These are phyloP conservation scores for Diploscapter pachys DNA, from an alignment of 1,140 invertebrate species.

Conservation along the genomic window DNA sequence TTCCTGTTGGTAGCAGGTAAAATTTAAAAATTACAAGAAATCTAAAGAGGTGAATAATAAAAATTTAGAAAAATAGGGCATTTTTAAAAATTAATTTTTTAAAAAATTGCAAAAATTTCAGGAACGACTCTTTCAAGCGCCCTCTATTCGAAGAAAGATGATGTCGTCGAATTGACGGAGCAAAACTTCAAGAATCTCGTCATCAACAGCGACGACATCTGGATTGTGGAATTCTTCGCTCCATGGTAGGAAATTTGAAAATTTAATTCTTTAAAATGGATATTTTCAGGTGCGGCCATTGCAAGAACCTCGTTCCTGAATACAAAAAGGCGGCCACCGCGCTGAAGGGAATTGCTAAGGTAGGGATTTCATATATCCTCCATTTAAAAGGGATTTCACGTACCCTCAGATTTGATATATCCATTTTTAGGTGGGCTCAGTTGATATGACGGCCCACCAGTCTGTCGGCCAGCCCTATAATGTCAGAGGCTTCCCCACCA, in stretches of 20 bases:
- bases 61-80: not conserved
- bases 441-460: constrained; percentile 85
- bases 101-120: not conserved
- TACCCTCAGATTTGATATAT: constrained; percentile 67
- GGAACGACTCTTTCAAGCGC: not conserved
- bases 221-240: constrained; percentile 90
- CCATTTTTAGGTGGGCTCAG: constrained; percentile 67
- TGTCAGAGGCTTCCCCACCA: constrained; percentile 87
- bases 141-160: constrained; percentile 65
- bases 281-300: constrained; percentile 64
- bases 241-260: constrained; percentile 72
- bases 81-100: not conserved
- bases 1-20: no score
- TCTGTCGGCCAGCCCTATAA: constrained; percentile 76
- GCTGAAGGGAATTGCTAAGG: constrained; percentile 85
- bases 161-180: constrained; percentile 84
- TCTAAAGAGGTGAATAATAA: not conserved
- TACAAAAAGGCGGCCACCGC: constrained; percentile 82
- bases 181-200: constrained; percentile 85
- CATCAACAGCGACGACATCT: constrained; percentile 77
- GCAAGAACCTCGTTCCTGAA: constrained; percentile 68
- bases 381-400: constrained; percentile 71
- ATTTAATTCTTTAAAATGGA: constrained; percentile 9
- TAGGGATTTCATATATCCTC: constrained; percentile 57
- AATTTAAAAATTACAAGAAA: no score